phyloP scores from a whole-genome alignment of 1,140 invertebrate genomes.

The Plodia interpunctella region DNA sequence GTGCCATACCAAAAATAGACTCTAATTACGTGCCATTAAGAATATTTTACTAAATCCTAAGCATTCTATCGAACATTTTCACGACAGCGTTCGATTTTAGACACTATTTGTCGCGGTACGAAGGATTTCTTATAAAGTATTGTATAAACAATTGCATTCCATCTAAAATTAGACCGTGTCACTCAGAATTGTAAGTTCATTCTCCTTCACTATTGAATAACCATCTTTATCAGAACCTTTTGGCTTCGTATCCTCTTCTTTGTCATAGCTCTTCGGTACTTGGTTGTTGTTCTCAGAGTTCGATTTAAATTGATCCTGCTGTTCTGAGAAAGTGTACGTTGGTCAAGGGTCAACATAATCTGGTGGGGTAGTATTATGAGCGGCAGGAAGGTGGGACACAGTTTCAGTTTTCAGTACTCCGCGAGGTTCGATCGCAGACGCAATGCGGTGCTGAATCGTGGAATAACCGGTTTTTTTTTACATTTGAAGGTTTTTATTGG shows the following conservation, averaged over 20 bases:
- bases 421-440: constrained; percentile 24
- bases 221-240: background rate
- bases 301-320: constrained; percentile 2
- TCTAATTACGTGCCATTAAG: background rate
- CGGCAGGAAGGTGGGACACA: constrained; percentile 20
- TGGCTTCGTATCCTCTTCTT: too few relatives aligned
- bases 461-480: background rate
- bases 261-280: background rate
- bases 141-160: constrained; percentile 9
- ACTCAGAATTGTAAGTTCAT: background rate
- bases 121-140: background rate
- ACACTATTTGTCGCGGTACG: background rate
- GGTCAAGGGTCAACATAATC: background rate
- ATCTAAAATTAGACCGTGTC: constrained; percentile 9
- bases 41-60: background rate
- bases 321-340: background rate
- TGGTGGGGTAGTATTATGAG: constrained; percentile 6
- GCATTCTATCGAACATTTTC: constrained; percentile 6
- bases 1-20: background rate
- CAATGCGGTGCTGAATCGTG: constrained; percentile 18
- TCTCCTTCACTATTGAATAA: background rate
- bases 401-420: constrained; percentile 37
- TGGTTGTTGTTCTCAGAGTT: background rate
- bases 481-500: background rate
- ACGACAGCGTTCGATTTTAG: background rate